Evolutionary conservation across 2,888 invertebrate genomes (phyloP).

Genomic region (Idaea biselata): DNA sequence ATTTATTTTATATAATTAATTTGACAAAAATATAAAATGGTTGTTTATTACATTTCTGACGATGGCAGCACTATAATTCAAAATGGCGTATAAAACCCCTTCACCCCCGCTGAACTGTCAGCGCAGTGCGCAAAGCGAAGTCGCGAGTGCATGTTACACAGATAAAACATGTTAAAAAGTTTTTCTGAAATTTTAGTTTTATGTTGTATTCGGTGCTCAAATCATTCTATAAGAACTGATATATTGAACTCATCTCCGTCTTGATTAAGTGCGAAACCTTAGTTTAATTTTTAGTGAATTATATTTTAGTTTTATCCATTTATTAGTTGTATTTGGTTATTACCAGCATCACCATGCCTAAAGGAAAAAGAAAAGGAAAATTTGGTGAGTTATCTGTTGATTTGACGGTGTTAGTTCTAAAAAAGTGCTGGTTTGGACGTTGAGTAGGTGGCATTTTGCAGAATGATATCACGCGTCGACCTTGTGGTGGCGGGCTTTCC

Average conservation of each 20-base stretch:
- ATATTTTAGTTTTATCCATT: constrained; percentile 69
- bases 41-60: constrained; percentile 10
- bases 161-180: constrained; percentile 87
- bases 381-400: constrained; percentile 77
- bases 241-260: constrained; percentile 88
- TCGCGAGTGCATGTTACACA: constrained; percentile 75
- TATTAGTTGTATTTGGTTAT: constrained; percentile 54
- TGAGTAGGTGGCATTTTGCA: constrained; percentile 49
- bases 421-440: constrained; percentile 22
- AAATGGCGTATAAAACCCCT: constrained; percentile 54
- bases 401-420: constrained; percentile 16
- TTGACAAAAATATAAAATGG: constrained; percentile 8
- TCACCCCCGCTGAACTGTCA: constrained; percentile 50
- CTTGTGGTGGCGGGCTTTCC: constrained; percentile 69
- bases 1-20: neutral
- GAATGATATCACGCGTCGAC: constrained; percentile 75
- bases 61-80: constrained; percentile 44
- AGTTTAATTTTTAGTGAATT: constrained; percentile 76
- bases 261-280: constrained; percentile 83
- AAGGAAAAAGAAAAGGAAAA: constrained; percentile 88
- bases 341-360: constrained; percentile 83
- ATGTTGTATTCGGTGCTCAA: constrained; percentile 86
- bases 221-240: constrained; percentile 86
- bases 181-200: constrained; percentile 84
- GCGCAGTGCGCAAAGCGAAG: constrained; percentile 73